A percentile compares a stretch with the other conserved stretches of the same genome.
These are phyloP conservation scores for Neomorphus geoffroyi DNA, from an alignment of 2,797 vertebrate species.

Conservation along the genomic window DNA sequence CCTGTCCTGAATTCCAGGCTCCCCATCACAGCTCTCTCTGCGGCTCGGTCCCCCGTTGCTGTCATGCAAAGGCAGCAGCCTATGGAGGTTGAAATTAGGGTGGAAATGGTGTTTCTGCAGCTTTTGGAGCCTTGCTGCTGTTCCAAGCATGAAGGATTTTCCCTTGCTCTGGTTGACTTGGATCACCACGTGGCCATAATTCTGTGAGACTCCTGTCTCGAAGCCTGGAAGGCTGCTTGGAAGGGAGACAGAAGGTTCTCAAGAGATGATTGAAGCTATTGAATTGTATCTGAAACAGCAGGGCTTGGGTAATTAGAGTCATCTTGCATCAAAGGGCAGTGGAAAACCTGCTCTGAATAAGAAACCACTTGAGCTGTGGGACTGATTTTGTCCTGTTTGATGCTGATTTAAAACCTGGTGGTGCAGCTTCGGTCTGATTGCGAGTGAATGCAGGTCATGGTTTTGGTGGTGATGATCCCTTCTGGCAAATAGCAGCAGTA, in stretches of 20 bases:
- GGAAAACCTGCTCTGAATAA: background rate
- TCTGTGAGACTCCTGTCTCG: background rate
- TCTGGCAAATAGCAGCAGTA: background rate
- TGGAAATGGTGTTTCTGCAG: background rate
- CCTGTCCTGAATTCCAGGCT: background rate
- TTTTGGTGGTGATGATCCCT: background rate
- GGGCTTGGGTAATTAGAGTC: background rate
- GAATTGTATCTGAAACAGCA: background rate
- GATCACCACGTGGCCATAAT: fast-evolving
- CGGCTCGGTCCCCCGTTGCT: background rate
- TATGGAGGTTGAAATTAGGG: background rate
- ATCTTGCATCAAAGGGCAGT: background rate
- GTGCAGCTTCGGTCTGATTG: background rate
- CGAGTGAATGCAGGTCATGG: fast-evolving
- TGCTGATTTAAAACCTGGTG: background rate
- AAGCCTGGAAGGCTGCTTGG: background rate
- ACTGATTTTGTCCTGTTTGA: background rate
- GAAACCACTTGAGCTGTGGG: background rate
- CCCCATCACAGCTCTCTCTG: background rate
- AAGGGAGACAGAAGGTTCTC: background rate
- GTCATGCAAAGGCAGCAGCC: background rate
- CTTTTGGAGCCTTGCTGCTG: background rate
- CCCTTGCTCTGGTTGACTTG: background rate
- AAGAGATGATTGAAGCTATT: background rate
- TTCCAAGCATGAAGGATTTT: background rate